Evolutionary conservation across 2,113 vertebrate species (phyloP), one percentile per base, ranked within the genome.

Genomic region (Sclerurus mexicanus): DNA sequence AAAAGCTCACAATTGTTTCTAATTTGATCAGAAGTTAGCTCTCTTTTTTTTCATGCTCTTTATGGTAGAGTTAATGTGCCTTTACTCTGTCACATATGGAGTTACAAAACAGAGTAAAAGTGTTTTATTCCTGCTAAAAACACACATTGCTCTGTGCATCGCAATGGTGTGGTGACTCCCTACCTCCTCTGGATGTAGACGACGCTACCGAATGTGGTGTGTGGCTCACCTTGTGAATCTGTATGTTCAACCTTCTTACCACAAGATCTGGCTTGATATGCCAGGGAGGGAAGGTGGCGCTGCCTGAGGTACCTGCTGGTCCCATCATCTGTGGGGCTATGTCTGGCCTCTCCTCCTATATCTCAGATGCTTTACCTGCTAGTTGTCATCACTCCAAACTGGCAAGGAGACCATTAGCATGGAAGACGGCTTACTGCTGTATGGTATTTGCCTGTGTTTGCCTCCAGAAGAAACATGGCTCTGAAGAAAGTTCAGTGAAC

Each of bases 131-230:
- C 17, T 73, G 28, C 28, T 67, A 62, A 39, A 31, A 89, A 25
- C 10, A 3, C 42, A 6, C 8, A 1, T 31, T 74, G 17, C 20
- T 42, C 44, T 63, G 44, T 4, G 1, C 12, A 0, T 0, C 21
- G 35, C n/a, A 40, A 31, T 19, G 15, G 11, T 25, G 6, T 31
- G n/a, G 2, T 35, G 25, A 47, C 8, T 83, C 25, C 27, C 6
- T 24, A 1, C 28, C 33, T 37, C 27, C 7, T 82, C 56, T 63
- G 58, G 62, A 83, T 28, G 12, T 28, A 71, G 66, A 64, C 68
- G 24, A 31, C 2, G 2, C 21, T 50, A 6, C 19, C 33, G 42
- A 30, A 13, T 47, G 24, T 66, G 49, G 11, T 14, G 7, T 67
- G 28, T 17, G 21, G 7, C n/a, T 28, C 24, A 37, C 14, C 16